A percentile compares a stretch with the other conserved stretches of the same genome.
Conservation (phyloP, 2,888 invertebrate genomes). For the Tethea ocularis region DNA sequence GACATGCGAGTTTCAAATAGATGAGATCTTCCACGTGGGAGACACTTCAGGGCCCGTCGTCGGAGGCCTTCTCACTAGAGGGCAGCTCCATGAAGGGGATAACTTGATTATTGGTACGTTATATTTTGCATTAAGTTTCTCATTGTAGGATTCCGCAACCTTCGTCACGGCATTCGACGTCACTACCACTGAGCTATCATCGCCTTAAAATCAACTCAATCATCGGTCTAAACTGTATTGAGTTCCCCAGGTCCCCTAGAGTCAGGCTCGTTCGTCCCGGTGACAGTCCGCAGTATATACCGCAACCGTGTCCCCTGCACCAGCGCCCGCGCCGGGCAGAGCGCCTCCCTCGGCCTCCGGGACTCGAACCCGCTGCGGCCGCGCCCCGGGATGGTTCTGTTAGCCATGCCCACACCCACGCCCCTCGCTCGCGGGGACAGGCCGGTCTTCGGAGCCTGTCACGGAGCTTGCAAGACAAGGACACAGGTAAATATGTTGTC, state of each 20-base stretch:
- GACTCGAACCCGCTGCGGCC: constrained; percentile 89
- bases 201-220: no score
- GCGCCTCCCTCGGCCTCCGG: constrained; percentile 83
- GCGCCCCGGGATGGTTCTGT: constrained; percentile 91
- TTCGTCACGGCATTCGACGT: no score
- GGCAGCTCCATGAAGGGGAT: constrained; percentile 93
- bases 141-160: no score
- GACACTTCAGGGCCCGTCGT: constrained; percentile 92
- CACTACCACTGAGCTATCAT: no score
- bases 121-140: no score
- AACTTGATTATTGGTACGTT: constrained; percentile 86
- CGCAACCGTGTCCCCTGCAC: constrained; percentile 96
- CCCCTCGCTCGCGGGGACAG: constrained; percentile 20
- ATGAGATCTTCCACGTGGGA: constrained; percentile 95
- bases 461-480: constrained; percentile 35
- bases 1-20: constrained; percentile 94
- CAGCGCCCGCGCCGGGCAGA: constrained; percentile 87
- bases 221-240: no score
- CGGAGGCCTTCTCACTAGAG: constrained; percentile 93
- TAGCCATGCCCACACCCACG: constrained; percentile 86
- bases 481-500: constrained; percentile 25
- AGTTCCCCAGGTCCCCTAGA: constrained; percentile 86
- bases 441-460: constrained; percentile 44
- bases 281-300: constrained; percentile 93
- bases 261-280: constrained; percentile 90